phyloP scores from a whole-genome alignment of 2,888 invertebrate species.

The Netelia virgata region DNA sequence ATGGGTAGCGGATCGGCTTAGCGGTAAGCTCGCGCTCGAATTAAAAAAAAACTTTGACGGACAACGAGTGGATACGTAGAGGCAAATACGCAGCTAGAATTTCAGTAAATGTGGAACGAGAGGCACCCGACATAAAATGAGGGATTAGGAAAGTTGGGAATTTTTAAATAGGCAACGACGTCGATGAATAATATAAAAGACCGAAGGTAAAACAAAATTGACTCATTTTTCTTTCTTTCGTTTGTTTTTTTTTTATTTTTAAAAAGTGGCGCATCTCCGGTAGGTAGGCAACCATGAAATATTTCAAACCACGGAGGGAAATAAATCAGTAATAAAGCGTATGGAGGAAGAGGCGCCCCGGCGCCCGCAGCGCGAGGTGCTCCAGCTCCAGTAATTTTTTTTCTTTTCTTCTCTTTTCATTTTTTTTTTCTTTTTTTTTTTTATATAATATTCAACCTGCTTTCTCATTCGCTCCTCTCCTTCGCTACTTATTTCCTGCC shows the following conservation, averaged over 20 bases:
- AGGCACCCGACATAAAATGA: no score
- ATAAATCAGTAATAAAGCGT: not conserved
- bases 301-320: not conserved
- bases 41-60: not conserved
- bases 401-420: no score
- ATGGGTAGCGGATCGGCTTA: not conserved
- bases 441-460: slow-evolving; percentile 1
- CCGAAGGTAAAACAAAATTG: no score
- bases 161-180: no score
- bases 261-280: not conserved
- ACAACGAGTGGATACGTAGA: not conserved
- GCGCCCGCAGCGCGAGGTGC: not conserved
- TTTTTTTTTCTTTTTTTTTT: not conserved
- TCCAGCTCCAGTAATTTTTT: not conserved
- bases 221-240: no score
- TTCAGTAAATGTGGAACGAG: no score
- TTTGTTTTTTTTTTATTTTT: not conserved
- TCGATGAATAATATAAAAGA: no score
- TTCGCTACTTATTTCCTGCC: slow-evolving; percentile 4
- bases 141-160: no score
- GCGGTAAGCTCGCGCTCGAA: not conserved
- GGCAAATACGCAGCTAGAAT: no score
- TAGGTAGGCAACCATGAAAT: not conserved
- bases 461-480: slow-evolving; percentile 2
- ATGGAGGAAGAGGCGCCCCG: slow-evolving; percentile 4